These are phyloP conservation scores for Ditula angustiorana DNA, from an alignment of 2,888 invertebrate genomes.

Conservation along the genomic window DNA sequence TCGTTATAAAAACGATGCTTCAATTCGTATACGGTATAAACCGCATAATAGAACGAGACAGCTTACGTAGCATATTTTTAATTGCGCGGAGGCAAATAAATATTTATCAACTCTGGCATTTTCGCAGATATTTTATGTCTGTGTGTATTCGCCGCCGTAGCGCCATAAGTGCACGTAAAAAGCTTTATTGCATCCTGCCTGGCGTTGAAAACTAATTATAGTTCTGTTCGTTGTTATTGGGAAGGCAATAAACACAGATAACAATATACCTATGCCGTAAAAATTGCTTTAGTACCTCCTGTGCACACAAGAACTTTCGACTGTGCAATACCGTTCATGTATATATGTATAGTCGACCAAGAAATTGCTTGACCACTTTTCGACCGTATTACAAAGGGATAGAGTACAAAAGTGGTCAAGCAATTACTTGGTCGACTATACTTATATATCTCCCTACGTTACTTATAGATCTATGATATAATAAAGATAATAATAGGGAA, in stretches of 20 bases:
- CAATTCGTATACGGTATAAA: not conserved
- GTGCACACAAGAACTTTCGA: not conserved
- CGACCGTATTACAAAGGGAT: too few species aligned
- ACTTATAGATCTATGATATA: not conserved
- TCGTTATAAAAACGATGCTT: not conserved
- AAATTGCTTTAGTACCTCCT: not conserved
- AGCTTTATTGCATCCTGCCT: conserved; percentile 11
- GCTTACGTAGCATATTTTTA: not conserved
- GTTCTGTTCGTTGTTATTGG: conserved; percentile 14
- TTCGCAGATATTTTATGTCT: conserved; percentile 3
- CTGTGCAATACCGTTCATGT: too few species aligned
- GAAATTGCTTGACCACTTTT: too few species aligned
- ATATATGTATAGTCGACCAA: too few species aligned
- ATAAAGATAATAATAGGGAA: not conserved
- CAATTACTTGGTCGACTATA: too few species aligned
- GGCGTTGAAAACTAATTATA: conserved; percentile 7
- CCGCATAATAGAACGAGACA: not conserved
- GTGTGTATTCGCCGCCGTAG: not conserved
- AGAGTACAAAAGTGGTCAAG: too few species aligned
- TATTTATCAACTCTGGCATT: not conserved
- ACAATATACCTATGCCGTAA: not conserved
- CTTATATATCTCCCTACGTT: too few species aligned
- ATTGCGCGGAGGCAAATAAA: not conserved
- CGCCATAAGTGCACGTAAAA: not conserved
- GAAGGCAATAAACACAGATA: not conserved